Conservation (phyloP, 2,113 vertebrate species). For the Menidia beryllina region DNA sequence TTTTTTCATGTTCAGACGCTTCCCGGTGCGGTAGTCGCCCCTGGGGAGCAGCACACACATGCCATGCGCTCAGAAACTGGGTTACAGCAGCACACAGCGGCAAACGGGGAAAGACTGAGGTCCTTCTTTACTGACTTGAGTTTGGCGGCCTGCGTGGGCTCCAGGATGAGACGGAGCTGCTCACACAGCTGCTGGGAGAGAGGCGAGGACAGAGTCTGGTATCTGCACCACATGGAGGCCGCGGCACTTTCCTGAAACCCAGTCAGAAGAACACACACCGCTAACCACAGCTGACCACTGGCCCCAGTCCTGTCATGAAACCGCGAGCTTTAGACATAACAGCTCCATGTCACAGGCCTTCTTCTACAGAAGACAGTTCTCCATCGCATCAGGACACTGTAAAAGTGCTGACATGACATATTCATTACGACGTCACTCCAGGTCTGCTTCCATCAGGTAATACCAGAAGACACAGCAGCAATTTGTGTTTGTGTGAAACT, state of each 20-base stretch:
- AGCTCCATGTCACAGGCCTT: too few relatives aligned
- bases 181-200: slow-evolving; percentile 97
- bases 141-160: slow-evolving; percentile 95
- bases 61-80: neutral
- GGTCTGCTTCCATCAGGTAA: too few relatives aligned
- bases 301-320: too few relatives aligned
- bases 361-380: too few relatives aligned
- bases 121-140: slow-evolving; percentile 82
- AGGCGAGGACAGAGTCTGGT: slow-evolving; percentile 89
- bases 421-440: too few relatives aligned
- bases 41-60: slow-evolving; percentile 68
- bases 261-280: neutral
- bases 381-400: too few relatives aligned
- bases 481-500: too few relatives aligned
- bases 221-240: slow-evolving; percentile 92
- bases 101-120: too few relatives aligned
- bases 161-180: slow-evolving; percentile 94
- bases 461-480: too few relatives aligned
- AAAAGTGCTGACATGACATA: too few relatives aligned
- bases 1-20: slow-evolving; percentile 97
- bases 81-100: neutral
- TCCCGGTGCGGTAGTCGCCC: slow-evolving; percentile 96
- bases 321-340: too few relatives aligned
- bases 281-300: neutral
- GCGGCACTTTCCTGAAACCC: slow-evolving; percentile 87